Base-by-base conservation (phyloP, 2,113 vertebrate genomes). In the Cranoglanis bouderius region DNA sequence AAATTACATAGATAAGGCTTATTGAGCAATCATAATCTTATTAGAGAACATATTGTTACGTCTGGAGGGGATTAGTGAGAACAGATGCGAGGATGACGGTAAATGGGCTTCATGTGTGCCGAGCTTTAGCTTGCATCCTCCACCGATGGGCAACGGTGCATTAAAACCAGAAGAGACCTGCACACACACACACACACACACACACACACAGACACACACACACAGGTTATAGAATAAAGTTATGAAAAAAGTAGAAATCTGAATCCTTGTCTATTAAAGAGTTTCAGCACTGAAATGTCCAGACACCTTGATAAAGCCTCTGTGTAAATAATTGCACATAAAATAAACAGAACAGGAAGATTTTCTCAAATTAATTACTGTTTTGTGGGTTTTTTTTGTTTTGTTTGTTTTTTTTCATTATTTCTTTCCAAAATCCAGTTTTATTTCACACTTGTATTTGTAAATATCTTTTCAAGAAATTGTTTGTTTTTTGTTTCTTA, bases 31-130 rank as follows among this genome's bases (percentile, higher is more conserved):
- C 92, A 94, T 93, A 93, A 93, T 94, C 93, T 92, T 94, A 95
- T 95, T 95, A 93, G 92, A 93, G 93, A 94, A 92, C 95, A 95
- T 95, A 95, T 91, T 95, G 95, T 95, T 95, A 94, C 91, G 89
- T 91, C 90, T 92, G 92, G 89, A 84, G 89, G 77, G 90, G 80
- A 92, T 92, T 92, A 91, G 90, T 81, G 87, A 91, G 90, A 94
- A 93, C 95, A 96, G 93, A 94, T 95, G 95, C 93, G 91, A 46
- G 38, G 74, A 90, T 77, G 75, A 85, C 26, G 35, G 59, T 88
- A 90, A 91, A 86, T 85, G 78, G 80, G 46, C 88, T 86, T 72
- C 86, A 86, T 72, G 59, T 90, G 86, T 85, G 57, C 80, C 10
- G 78, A 88, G 72, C 46, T 84, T 88, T 63, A 82, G 81, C 16